phyloP scores from a whole-genome alignment of 2,888 invertebrate genomes.

The Crocallis elinguaria region DNA sequence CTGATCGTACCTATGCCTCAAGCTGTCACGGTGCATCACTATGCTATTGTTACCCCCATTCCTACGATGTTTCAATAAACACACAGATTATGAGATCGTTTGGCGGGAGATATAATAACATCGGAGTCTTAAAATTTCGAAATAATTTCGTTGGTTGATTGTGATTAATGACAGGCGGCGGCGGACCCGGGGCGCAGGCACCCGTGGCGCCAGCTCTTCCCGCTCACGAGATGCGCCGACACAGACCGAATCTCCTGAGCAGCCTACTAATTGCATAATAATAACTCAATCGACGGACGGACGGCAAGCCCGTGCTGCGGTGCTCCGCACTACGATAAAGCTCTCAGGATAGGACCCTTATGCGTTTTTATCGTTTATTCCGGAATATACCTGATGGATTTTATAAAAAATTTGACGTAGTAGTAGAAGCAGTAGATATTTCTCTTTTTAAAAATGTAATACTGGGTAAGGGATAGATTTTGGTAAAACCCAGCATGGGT shows the following conservation, averaged over 20 bases:
- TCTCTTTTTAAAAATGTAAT: no score
- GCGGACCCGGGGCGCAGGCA: conserved; percentile 48
- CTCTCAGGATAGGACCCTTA: conserved; percentile 17
- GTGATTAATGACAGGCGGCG: conserved; percentile 77
- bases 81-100: conserved; percentile 52
- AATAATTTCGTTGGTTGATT: conserved; percentile 80
- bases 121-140: conserved; percentile 74
- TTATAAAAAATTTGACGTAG: no score
- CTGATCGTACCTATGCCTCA: conserved; percentile 28
- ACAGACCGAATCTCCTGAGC: conserved; percentile 56
- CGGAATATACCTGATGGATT: no score
- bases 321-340: conserved; percentile 46
- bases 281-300: conserved; percentile 75
- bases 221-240: conserved; percentile 44
- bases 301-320: conserved; percentile 33
- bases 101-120: conserved; percentile 68
- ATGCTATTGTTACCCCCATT: conserved; percentile 37
- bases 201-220: conserved; percentile 62
- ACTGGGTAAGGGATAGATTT: no score
- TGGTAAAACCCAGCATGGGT: no score
- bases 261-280: conserved; percentile 77
- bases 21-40: conserved; percentile 44
- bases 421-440: no score
- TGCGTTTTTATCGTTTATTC: background rate
- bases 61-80: conserved; percentile 50